Conservation (phyloP, 2,113 vertebrate genomes). For the Petaurus breviceps region DNA sequence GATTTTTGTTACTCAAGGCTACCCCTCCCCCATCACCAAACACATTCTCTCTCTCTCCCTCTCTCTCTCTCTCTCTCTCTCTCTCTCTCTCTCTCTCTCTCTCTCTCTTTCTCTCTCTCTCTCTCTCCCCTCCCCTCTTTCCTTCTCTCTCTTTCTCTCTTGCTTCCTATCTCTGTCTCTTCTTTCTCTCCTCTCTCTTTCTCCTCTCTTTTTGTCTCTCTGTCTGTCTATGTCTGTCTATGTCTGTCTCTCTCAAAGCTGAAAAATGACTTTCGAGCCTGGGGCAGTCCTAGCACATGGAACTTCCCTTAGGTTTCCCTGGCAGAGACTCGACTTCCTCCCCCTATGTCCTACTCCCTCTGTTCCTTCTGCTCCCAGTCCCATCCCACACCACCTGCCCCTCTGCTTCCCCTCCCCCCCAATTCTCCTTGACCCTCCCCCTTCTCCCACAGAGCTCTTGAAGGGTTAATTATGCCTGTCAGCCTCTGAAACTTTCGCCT, state of each 20-base stretch:
- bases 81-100: too few species aligned
- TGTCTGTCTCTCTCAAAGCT: background rate
- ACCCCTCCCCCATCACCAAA: background rate
- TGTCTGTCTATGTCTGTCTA: background rate
- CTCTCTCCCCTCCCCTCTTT: too few species aligned
- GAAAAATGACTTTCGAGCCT: too few species aligned
- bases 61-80: too few species aligned
- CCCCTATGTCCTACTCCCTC: background rate
- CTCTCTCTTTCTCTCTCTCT: too few species aligned
- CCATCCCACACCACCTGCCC: background rate
- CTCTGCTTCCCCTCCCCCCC: background rate
- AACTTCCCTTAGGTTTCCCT: background rate
- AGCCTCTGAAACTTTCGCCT: constrained; percentile 30
- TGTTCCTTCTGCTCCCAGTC: background rate
- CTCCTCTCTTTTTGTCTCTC: too few species aligned
- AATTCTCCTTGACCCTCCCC: background rate
- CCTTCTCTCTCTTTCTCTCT: too few species aligned
- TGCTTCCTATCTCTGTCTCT: too few species aligned
- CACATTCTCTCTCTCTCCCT: too few species aligned
- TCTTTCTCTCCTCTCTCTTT: too few species aligned
- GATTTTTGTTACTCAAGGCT: background rate
- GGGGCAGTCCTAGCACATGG: background rate
- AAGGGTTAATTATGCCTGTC: background rate
- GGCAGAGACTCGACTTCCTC: background rate
- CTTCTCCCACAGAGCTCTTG: background rate